phyloP scores from a whole-genome alignment of 2,888 invertebrate genomes.

The Drosophila subquinaria region DNA sequence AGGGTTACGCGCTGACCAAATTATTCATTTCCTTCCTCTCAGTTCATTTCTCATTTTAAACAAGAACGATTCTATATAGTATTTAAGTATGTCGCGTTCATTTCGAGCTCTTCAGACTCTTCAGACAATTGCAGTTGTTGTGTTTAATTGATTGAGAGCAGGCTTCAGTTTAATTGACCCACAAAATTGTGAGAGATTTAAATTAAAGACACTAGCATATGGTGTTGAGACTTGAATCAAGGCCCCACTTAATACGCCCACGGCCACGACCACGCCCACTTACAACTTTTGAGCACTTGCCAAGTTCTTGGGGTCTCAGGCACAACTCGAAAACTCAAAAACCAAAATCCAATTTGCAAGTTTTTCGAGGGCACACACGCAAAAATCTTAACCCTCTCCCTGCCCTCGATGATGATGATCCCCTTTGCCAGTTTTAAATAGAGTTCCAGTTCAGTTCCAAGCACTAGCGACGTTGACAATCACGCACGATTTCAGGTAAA shows the following conservation, averaged over 20 bases:
- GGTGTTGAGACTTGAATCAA: conserved; percentile 3
- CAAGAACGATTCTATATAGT: conserved; percentile 24
- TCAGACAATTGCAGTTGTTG: conserved; percentile 69
- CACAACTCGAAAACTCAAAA: conserved; percentile 66
- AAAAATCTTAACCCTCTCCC: conserved; percentile 27
- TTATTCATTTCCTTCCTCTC: conserved; percentile 72
- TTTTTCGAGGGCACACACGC: conserved; percentile 73
- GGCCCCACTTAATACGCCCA: conserved; percentile 12
- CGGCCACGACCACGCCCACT: conserved; percentile 6
- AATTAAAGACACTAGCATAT: conserved; percentile 51
- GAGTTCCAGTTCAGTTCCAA: conserved; percentile 5
- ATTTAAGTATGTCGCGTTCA: conserved; percentile 49
- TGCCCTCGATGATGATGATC: background rate
- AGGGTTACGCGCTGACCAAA: conserved; percentile 39
- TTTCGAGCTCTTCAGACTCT: conserved; percentile 40
- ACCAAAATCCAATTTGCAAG: conserved; percentile 81
- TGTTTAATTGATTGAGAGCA: conserved; percentile 74
- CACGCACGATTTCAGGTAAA: conserved; percentile 82
- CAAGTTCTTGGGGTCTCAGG: conserved; percentile 43
- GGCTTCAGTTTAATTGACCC: conserved; percentile 75
- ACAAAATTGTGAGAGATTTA: conserved; percentile 49
- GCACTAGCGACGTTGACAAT: conserved; percentile 67
- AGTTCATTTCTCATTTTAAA: conserved; percentile 52
- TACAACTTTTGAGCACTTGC: conserved; percentile 33
- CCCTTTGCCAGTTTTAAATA: conserved; percentile 1